Percentiles rank a stretch among this genome's conserved stretches.
Evolutionary conservation across 2,888 invertebrate genomes (phyloP).

Genomic region (Gymnocheta viridis): DNA sequence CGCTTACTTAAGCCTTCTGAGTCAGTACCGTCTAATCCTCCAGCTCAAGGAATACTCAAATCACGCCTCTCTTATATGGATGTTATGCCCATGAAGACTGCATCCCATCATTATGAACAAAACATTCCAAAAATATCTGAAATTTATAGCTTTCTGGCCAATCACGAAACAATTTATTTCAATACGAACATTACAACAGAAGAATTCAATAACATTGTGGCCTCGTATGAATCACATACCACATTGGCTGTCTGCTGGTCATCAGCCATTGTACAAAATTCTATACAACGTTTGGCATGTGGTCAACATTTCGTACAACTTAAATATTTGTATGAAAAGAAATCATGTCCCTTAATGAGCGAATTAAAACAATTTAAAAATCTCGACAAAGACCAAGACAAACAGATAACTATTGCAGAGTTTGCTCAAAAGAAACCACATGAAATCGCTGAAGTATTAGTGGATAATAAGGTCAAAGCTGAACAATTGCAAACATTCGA

Average conservation of each 20-base stretch:
- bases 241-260: slow-evolving; percentile 80
- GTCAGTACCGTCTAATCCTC: not conserved
- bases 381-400: slow-evolving; percentile 46
- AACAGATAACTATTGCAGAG: slow-evolving; percentile 50
- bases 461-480: slow-evolving; percentile 33
- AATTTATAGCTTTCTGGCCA: slow-evolving; percentile 79
- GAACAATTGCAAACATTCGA: slow-evolving; percentile 70
- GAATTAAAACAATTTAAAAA: slow-evolving; percentile 67
- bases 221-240: slow-evolving; percentile 78
- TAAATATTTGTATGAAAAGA: slow-evolving; percentile 79
- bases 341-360: slow-evolving; percentile 75
- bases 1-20: slow-evolving; percentile 72
- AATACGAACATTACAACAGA: slow-evolving; percentile 78
- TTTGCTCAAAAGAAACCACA: slow-evolving; percentile 54
- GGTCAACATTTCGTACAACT: slow-evolving; percentile 81
- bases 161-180: slow-evolving; percentile 80
- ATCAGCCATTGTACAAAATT: slow-evolving; percentile 76
- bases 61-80: slow-evolving; percentile 76
- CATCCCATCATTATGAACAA: slow-evolving; percentile 63
- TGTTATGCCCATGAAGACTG: slow-evolving; percentile 71
- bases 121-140: slow-evolving; percentile 75
- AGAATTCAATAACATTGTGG: slow-evolving; percentile 80
- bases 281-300: slow-evolving; percentile 69
- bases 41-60: slow-evolving; percentile 71
- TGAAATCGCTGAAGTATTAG: slow-evolving; percentile 47